phyloP scores from a whole-genome alignment of 2,888 invertebrate genomes.

The Plebejus argus region DNA sequence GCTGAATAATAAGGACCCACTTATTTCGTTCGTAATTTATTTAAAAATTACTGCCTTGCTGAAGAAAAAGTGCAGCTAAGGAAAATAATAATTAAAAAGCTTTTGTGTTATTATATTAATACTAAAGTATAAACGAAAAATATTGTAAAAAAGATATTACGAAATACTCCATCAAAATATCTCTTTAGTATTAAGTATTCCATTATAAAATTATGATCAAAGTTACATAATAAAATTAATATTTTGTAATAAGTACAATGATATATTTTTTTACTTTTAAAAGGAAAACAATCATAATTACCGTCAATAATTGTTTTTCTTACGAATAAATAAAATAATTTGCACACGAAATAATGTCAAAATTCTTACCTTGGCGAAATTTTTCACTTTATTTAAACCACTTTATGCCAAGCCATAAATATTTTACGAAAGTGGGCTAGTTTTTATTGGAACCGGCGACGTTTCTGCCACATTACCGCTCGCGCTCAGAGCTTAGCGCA shows the following conservation, averaged over 20 bases:
- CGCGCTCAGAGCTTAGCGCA: conserved; percentile 61
- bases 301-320: neutral
- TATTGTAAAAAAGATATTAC: no score
- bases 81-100: no score
- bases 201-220: no score
- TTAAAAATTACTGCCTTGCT: no score
- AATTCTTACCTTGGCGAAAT: conserved; percentile 1
- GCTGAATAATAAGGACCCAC: no score
- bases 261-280: neutral
- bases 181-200: no score
- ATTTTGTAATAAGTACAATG: neutral
- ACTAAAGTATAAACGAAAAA: no score
- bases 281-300: neutral
- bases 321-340: neutral
- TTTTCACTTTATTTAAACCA: neutral
- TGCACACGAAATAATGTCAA: neutral
- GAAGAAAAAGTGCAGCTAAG: no score
- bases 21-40: no score
- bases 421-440: conserved; percentile 43
- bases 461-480: conserved; percentile 45
- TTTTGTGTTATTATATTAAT: no score
- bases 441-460: conserved; percentile 51
- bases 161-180: no score
- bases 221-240: no score
- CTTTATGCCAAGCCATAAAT: conserved; percentile 46